phyloP scores from a whole-genome alignment of 2,113 vertebrate genomes.

The Dicerorhinus sumatrensis region DNA sequence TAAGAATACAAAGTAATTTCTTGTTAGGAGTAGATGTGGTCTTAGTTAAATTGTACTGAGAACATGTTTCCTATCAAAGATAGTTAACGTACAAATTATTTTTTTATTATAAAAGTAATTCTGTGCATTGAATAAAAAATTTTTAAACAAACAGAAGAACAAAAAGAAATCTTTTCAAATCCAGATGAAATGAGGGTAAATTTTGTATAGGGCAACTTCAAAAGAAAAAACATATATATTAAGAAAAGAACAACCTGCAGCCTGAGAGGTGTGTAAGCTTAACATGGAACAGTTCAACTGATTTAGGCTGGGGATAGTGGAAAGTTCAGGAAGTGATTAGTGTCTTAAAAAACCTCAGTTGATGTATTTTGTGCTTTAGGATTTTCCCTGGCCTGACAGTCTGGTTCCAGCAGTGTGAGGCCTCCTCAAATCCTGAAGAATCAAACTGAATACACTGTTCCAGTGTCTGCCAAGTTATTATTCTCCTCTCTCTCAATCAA shows the following conservation, averaged over 20 bases:
- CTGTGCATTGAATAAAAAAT: background rate
- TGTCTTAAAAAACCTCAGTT: background rate
- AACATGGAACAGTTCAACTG: fast-evolving
- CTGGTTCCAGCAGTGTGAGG: background rate
- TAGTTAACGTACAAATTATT: background rate
- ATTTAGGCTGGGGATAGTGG: background rate
- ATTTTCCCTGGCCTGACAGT: background rate
- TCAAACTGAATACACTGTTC: background rate
- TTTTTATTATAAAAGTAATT: background rate
- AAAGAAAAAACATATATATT: background rate
- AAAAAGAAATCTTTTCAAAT: background rate
- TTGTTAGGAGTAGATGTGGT: background rate
- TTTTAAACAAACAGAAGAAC: background rate
- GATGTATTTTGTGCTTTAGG: background rate
- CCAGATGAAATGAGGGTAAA: background rate
- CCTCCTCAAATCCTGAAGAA: background rate
- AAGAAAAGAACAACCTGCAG: background rate
- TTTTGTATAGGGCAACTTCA: background rate
- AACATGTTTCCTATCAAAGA: background rate
- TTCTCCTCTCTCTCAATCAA: background rate
- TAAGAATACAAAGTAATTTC: background rate
- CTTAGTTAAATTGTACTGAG: background rate
- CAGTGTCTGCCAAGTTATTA: background rate
- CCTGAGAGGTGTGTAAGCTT: background rate
- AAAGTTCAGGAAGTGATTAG: background rate